Conservation (phyloP, 2,888 invertebrate genomes). For the Villa cingulata region DNA sequence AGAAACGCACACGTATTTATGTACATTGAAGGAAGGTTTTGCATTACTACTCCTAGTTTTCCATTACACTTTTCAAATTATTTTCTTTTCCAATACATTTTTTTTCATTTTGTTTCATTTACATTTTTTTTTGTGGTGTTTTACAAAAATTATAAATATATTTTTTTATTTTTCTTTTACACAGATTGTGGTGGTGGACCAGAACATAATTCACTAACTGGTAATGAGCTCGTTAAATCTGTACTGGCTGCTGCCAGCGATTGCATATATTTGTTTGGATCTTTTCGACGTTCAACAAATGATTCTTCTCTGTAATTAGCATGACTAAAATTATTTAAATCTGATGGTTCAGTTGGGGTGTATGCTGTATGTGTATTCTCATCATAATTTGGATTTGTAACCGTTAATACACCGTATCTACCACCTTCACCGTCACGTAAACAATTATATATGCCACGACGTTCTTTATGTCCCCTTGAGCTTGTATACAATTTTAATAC, state of each 20-base stretch:
- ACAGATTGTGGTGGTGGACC: slow-evolving; percentile 18
- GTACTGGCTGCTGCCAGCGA: slow-evolving; percentile 10
- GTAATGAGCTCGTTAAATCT: slow-evolving; percentile 18
- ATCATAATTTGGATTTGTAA: slow-evolving; percentile 22
- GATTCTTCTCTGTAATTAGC: slow-evolving; percentile 19
- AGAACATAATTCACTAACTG: slow-evolving; percentile 15
- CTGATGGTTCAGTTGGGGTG: not conserved
- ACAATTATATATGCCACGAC: slow-evolving; percentile 19
- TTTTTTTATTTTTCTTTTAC: slow-evolving; percentile 5
- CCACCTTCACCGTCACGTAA: slow-evolving; percentile 21
- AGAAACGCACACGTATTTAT: too few species aligned
- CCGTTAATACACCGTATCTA: slow-evolving; percentile 20
- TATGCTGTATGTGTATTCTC: slow-evolving; percentile 11
- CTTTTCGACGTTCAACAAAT: slow-evolving; percentile 17
- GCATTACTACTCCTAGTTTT: too few species aligned
- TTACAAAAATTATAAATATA: too few species aligned
- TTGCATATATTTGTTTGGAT: slow-evolving; percentile 6
- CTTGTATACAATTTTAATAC: slow-evolving; percentile 22
- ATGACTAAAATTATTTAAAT: slow-evolving; percentile 11
- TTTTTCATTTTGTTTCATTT: too few species aligned
- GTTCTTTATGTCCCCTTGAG: slow-evolving; percentile 18
- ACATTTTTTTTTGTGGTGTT: too few species aligned
- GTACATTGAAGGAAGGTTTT: too few species aligned
- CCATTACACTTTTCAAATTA: too few species aligned
- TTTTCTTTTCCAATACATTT: too few species aligned